phyloP scores from a whole-genome alignment of 2,888 invertebrate genomes.

The Epinotia brunnichana region DNA sequence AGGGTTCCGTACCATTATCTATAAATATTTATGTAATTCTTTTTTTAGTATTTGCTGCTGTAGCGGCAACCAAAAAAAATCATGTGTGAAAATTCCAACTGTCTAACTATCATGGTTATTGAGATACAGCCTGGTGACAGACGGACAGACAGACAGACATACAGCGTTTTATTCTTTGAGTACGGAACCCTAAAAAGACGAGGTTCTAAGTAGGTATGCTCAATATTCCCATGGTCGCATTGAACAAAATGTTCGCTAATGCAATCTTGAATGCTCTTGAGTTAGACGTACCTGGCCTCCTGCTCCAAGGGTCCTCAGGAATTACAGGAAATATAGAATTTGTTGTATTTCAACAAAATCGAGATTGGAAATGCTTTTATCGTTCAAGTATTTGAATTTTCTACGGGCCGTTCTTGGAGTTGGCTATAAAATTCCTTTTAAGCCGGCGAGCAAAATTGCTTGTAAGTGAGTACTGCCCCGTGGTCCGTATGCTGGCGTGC shows the following conservation, averaged over 20 bases:
- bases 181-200: too few relatives aligned
- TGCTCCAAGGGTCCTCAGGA: constrained; percentile 37
- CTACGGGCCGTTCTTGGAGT: constrained; percentile 61
- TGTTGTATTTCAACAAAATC: constrained; percentile 64
- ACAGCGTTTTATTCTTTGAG: too few relatives aligned
- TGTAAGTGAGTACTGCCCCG: constrained; percentile 46
- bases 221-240: background rate
- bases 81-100: too few relatives aligned
- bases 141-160: too few relatives aligned
- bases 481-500: constrained; percentile 19
- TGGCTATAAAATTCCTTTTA: constrained; percentile 63
- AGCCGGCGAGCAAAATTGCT: constrained; percentile 63
- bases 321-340: constrained; percentile 61
- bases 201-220: background rate
- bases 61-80: too few relatives aligned
- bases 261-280: background rate
- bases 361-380: constrained; percentile 71
- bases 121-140: too few relatives aligned
- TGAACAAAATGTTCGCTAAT: background rate
- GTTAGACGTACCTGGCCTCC: background rate
- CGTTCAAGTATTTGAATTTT: constrained; percentile 73
- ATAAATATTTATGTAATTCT: too few relatives aligned
- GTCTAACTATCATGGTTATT: too few relatives aligned
- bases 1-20: too few relatives aligned
- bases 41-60: too few relatives aligned